Evolutionary conservation across 1,140 invertebrate genomes (phyloP).

Genomic region (Bilobella aurantiaca): DNA sequence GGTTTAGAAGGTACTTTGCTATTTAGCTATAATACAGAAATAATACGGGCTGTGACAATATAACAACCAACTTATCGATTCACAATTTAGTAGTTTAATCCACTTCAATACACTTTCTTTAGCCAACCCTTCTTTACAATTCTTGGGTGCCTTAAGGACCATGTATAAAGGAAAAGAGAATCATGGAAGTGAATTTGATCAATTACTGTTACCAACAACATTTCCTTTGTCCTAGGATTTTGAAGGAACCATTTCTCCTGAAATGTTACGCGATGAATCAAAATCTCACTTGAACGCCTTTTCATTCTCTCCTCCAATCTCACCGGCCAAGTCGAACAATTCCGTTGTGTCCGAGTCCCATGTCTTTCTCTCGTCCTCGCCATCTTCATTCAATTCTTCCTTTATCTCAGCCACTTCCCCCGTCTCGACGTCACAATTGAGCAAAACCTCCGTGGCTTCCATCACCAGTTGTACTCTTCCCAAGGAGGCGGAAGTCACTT

Average conservation of each 20-base stretch:
- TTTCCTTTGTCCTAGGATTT: conserved; percentile 15
- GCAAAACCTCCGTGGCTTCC: neutral
- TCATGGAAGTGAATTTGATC: too few species aligned
- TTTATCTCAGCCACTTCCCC: conserved; percentile 1
- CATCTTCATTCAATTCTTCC: conserved; percentile 3
- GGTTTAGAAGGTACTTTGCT: too few species aligned
- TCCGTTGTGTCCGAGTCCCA: neutral
- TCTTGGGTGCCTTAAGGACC: too few species aligned
- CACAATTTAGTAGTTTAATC: too few species aligned
- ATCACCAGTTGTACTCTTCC: neutral
- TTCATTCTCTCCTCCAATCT: conserved; percentile 12
- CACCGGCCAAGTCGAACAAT: conserved; percentile 8
- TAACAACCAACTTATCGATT: too few species aligned
- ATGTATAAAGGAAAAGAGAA: too few species aligned
- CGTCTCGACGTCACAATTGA: neutral
- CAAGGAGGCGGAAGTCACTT: neutral
- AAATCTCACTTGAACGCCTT: conserved; percentile 11
- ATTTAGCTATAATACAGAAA: too few species aligned
- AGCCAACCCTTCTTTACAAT: too few species aligned
- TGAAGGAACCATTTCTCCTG: conserved; percentile 19
- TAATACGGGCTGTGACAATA: too few species aligned
- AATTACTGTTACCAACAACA: too few species aligned
- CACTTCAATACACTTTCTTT: too few species aligned
- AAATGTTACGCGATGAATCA: conserved; percentile 14
- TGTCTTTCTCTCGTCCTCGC: neutral